These are phyloP conservation scores for Cydia splendana DNA, from an alignment of 1,140 invertebrate species.

Conservation along the genomic window DNA sequence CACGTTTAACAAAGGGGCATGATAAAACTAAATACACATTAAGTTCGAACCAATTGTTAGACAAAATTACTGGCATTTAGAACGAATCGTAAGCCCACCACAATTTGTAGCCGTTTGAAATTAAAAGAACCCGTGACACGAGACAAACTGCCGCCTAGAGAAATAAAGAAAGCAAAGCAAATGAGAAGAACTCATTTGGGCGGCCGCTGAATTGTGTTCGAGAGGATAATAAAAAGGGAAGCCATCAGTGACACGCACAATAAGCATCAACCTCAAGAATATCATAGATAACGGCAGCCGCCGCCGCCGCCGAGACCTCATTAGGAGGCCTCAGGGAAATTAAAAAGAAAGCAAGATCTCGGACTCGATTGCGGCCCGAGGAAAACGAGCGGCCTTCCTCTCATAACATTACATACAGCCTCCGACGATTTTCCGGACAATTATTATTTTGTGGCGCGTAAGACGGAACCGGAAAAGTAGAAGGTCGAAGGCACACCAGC, in stretches of 20 bases:
- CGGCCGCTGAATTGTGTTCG: constrained; percentile 77
- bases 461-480: constrained; percentile 68
- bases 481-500: constrained; percentile 41
- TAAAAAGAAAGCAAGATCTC: constrained; percentile 80
- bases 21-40: constrained; percentile 32
- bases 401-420: constrained; percentile 80
- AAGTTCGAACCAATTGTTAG: constrained; percentile 6
- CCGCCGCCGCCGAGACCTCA: constrained; percentile 69
- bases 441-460: constrained; percentile 81
- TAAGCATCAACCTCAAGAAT: constrained; percentile 80
- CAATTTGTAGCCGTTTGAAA: constrained; percentile 52
- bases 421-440: constrained; percentile 78
- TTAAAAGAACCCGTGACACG: constrained; percentile 69
- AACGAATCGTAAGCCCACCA: constrained; percentile 37
- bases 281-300: constrained; percentile 77
- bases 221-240: constrained; percentile 79
- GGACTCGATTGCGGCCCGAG: constrained; percentile 76
- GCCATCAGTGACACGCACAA: constrained; percentile 80
- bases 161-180: constrained; percentile 78
- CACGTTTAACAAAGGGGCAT: constrained; percentile 32
- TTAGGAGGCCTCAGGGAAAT: constrained; percentile 80
- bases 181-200: constrained; percentile 76
- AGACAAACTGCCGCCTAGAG: constrained; percentile 76
- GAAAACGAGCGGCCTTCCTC: constrained; percentile 72
- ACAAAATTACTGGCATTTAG: constrained; percentile 22